phyloP scores from a whole-genome alignment of 2,113 vertebrate species.

The Megaceryle maxima region DNA sequence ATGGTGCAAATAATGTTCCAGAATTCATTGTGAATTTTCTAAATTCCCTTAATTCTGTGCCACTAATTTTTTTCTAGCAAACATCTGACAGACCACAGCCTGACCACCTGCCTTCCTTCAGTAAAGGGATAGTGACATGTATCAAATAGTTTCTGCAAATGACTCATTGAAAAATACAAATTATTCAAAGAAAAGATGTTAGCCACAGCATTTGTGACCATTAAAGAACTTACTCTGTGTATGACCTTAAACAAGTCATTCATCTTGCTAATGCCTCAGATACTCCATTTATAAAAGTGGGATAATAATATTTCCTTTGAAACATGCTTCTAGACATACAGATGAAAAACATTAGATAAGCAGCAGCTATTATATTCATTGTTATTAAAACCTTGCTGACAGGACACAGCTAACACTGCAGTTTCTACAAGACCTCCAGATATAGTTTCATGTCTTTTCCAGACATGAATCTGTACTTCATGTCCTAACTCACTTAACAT shows the following conservation, averaged over 20 bases:
- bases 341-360: conserved; percentile 16
- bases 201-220: neutral
- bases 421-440: neutral
- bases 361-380: neutral
- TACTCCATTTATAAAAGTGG: neutral
- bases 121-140: neutral
- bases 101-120: neutral
- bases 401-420: neutral
- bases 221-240: neutral
- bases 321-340: neutral
- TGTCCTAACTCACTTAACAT: neutral
- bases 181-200: neutral
- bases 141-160: neutral
- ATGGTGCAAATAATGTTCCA: neutral
- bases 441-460: neutral
- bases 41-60: neutral
- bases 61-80: neutral
- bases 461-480: neutral
- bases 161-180: neutral
- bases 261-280: neutral
- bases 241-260: neutral
- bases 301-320: neutral
- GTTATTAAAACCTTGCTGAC: conserved; percentile 28
- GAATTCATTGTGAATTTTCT: neutral
- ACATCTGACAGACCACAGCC: neutral